Evolutionary conservation across 2,113 vertebrate genomes (phyloP), one percentile per base, ranked within the genome.

Genomic region (Forbesichthys papilliferus): DNA sequence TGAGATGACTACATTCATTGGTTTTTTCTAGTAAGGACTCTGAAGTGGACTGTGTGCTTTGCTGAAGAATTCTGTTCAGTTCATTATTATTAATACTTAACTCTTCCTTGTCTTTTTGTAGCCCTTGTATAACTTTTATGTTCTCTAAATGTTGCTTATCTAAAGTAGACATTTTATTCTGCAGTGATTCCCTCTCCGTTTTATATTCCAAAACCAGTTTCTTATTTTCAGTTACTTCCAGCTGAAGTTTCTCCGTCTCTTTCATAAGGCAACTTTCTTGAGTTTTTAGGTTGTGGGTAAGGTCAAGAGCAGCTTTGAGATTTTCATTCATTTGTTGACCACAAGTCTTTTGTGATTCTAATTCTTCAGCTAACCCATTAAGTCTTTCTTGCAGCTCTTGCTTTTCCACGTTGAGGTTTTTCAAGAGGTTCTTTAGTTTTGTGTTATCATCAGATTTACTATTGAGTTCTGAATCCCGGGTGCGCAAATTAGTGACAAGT

Each of bases 11-110:
- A 62, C 90, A 95, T 48, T 95, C 91, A 11, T 88, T 91, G 3
- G 89, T 93, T 76, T 94, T 96, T 14, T 89, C 89, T 47, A 86
- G 72, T 74, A 96, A 73, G 13, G 84, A 83, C 65, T 93, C 86
- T 0, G 90, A 84, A 66, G 88, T 71, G 0, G 90, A 92, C 64
- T 81, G 84, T 18, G 90, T 79, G 77, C 88, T 94, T 71, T 94
- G 91, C 71, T 95, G 54, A 0, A 93, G 8, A 61, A 82, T 74
- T 57, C 52, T 11, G 11, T 86, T 92, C 42, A 95, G 75, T 61
- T 93, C 86, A 4, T 88, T 78, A 11, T 79, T 75, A 63, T 76
- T 86, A 69, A 79, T 68, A 18, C 52, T 84, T 46, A 96, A 72
- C 1, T 82, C 68, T 46, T 91, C 90, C 60, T 93, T 95, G 27